These are phyloP conservation scores for Bombus impatiens DNA, from an alignment of 1,140 invertebrate genomes.

Conservation along the genomic window DNA sequence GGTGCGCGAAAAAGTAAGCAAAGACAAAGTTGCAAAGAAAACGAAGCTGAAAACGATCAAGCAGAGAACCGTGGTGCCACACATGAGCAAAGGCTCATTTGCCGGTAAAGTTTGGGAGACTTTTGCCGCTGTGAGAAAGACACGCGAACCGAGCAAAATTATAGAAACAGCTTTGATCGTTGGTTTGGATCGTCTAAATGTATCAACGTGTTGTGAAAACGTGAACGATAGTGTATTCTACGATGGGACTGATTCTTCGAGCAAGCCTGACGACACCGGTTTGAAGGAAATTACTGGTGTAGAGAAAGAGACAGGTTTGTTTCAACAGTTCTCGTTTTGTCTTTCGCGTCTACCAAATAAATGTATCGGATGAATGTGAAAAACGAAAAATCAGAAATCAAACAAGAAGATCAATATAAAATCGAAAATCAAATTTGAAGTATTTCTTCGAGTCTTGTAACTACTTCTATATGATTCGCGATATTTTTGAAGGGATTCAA, in stretches of 20 bases:
- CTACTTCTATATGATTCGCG: not conserved
- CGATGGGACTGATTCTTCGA: conserved; percentile 1
- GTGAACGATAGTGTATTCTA: conserved; percentile 35
- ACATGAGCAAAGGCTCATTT: conserved; percentile 57
- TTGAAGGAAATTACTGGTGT: conserved; percentile 5
- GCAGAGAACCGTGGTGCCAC: conserved; percentile 36
- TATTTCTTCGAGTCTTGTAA: not conserved
- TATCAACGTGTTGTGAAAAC: conserved; percentile 43
- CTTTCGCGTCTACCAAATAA: not conserved
- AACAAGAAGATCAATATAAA: not conserved
- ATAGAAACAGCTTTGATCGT: conserved; percentile 60
- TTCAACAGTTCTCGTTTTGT: not conserved
- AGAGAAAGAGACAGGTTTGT: conserved; percentile 34
- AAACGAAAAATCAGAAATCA: not conserved
- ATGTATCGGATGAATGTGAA: not conserved
- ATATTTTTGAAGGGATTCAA: not conserved
- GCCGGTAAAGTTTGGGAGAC: conserved; percentile 75
- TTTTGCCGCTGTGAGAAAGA: conserved; percentile 67
- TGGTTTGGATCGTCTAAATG: conserved; percentile 56
- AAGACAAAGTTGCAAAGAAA: conserved; percentile 67
- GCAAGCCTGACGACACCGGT: not conserved
- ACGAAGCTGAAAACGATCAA: conserved; percentile 59
- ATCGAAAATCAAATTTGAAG: not conserved
- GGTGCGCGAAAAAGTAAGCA: conserved; percentile 62
- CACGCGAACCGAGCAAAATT: conserved; percentile 57